Percentiles rank a stretch among this genome's conserved stretches.
Evolutionary conservation across 2,888 invertebrate genomes (phyloP).

Genomic region (Orthosia cruda): DNA sequence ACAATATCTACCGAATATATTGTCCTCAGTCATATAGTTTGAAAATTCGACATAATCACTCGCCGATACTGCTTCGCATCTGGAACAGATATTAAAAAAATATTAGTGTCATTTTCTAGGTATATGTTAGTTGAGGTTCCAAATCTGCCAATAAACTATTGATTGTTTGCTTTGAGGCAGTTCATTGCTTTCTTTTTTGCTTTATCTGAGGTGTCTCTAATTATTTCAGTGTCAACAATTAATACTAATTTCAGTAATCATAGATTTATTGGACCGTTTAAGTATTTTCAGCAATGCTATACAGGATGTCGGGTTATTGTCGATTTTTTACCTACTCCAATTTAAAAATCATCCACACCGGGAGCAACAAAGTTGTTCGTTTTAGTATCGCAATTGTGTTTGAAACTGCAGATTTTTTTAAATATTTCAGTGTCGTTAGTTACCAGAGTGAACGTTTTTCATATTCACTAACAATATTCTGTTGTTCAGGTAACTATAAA

Average conservation of each 20-base stretch:
- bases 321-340: no score
- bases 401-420: neutral
- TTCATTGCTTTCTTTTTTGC: neutral
- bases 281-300: neutral
- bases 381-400: neutral
- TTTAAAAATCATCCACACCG: no score
- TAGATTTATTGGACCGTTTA: neutral
- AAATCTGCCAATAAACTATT: neutral
- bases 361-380: no score
- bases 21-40: slow-evolving; percentile 97
- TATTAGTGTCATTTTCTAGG: neutral
- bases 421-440: neutral
- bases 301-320: no score
- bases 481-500: neutral
- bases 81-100: slow-evolving; percentile 83
- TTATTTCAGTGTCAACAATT: no score
- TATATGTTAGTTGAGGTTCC: no score
- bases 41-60: slow-evolving; percentile 99
- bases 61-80: slow-evolving; percentile 97
- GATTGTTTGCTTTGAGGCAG: neutral
- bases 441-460: neutral
- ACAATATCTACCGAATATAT: slow-evolving; percentile 97
- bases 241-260: no score
- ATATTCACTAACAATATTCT: neutral
- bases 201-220: no score